phyloP scores from a whole-genome alignment of 2,113 vertebrate genomes.

The Tautogolabrus adspersus region DNA sequence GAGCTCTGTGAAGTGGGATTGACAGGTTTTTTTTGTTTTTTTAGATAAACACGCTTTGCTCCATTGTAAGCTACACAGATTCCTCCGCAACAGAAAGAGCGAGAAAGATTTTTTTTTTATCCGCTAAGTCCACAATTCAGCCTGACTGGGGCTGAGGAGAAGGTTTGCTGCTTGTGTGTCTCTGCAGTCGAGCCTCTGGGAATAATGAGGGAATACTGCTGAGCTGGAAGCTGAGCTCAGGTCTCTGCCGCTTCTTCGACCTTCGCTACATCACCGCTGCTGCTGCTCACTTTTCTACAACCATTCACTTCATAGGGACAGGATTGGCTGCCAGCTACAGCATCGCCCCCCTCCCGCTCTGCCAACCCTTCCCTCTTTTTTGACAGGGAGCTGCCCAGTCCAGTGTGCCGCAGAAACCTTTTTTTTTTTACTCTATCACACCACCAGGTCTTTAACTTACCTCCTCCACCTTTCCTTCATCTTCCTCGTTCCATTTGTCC shows the following conservation, averaged over 20 bases:
- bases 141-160: constrained; percentile 55
- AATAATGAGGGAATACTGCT: constrained; percentile 77
- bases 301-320: constrained; percentile 47
- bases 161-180: constrained; percentile 66
- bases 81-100: constrained; percentile 50
- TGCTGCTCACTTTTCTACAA: constrained; percentile 23
- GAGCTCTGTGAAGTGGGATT: constrained; percentile 56
- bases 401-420: constrained; percentile 44
- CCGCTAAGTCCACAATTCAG: not conserved
- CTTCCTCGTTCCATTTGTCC: constrained; percentile 52
- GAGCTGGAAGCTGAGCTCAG: constrained; percentile 75
- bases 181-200: constrained; percentile 72
- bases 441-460: constrained; percentile 76
- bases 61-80: constrained; percentile 40
- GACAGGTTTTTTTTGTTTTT: constrained; percentile 26
- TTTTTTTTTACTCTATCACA: constrained; percentile 36
- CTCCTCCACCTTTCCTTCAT: constrained; percentile 59
- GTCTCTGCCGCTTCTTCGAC: constrained; percentile 51
- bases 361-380: constrained; percentile 57
- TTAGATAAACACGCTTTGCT: constrained; percentile 49
- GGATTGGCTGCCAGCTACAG: constrained; percentile 53
- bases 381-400: constrained; percentile 58
- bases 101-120: constrained; percentile 46
- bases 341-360: constrained; percentile 43
- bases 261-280: constrained; percentile 35